Percentiles rank a stretch among this genome's conserved stretches.
Evolutionary conservation across 2,113 vertebrate genomes (phyloP).

Genomic region (Embiotoca jacksoni): DNA sequence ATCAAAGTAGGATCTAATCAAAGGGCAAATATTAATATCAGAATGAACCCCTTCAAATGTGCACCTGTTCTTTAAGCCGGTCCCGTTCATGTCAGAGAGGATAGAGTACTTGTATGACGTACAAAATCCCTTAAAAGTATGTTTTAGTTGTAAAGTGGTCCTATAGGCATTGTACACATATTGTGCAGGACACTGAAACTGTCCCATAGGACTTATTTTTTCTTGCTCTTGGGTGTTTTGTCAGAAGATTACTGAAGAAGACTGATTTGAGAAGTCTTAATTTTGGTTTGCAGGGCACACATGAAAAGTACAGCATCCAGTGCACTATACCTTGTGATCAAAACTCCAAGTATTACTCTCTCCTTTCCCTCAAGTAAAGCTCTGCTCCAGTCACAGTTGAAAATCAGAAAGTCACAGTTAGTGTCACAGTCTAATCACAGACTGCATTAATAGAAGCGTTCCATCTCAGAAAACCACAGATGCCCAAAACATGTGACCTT

Average conservation of each 20-base stretch:
- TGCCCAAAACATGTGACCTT: not conserved
- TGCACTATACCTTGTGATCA: too few species aligned
- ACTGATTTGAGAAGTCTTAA: too few species aligned
- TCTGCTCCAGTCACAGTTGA: constrained; percentile 10
- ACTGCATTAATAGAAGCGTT: constrained; percentile 15
- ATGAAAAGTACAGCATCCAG: too few species aligned
- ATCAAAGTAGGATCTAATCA: too few species aligned
- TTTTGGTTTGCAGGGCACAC: too few species aligned
- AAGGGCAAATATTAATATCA: too few species aligned
- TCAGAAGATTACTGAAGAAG: not conserved
- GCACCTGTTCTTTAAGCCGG: not conserved
- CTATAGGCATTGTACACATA: not conserved
- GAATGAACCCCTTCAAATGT: too few species aligned
- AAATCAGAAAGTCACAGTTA: constrained; percentile 12
- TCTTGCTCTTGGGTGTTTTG: not conserved
- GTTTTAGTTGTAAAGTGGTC: not conserved
- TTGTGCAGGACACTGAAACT: not conserved
- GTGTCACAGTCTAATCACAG: constrained; percentile 14
- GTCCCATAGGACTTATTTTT: not conserved
- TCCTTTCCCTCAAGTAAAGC: not conserved
- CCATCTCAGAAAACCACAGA: constrained; percentile 26
- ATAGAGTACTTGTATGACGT: not conserved
- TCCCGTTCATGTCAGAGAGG: not conserved
- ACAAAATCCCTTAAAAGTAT: not conserved
- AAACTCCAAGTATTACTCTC: not conserved